Evolutionary conservation across 2,888 invertebrate genomes (phyloP).

Genomic region (Callinectes sapidus): DNA sequence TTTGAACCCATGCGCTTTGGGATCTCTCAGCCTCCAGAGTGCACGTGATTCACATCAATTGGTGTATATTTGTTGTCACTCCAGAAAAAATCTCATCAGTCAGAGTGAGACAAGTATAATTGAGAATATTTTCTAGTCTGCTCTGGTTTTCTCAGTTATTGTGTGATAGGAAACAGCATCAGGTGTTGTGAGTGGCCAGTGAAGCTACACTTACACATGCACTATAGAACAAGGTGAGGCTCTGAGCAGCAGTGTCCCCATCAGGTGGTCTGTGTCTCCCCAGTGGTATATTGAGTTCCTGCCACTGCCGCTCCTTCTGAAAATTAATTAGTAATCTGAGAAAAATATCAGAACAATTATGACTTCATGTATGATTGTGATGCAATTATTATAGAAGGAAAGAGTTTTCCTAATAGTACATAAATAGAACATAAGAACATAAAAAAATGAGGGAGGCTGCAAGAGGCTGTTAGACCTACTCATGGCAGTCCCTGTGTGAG

Average conservation of each 20-base stretch:
- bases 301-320: slow-evolving; percentile 34
- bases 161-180: not conserved
- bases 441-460: too few relatives aligned
- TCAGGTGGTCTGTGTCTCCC: not conserved
- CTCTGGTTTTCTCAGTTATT: not conserved
- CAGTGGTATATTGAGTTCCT: not conserved
- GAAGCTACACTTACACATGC: not conserved
- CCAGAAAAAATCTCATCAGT: too few relatives aligned
- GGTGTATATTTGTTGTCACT: too few relatives aligned
- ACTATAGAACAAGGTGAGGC: not conserved
- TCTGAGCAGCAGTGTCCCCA: not conserved
- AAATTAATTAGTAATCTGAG: not conserved
- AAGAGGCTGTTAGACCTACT: too few relatives aligned
- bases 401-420: too few relatives aligned
- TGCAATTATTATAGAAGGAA: too few relatives aligned
- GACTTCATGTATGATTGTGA: not conserved
- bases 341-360: not conserved
- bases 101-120: not conserved
- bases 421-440: too few relatives aligned
- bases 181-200: not conserved
- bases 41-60: too few relatives aligned
- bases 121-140: not conserved
- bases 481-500: too few relatives aligned
- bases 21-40: too few relatives aligned
- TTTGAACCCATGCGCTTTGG: too few relatives aligned